phyloP scores from a whole-genome alignment of 2,113 vertebrate species.

The Limanda limanda region DNA sequence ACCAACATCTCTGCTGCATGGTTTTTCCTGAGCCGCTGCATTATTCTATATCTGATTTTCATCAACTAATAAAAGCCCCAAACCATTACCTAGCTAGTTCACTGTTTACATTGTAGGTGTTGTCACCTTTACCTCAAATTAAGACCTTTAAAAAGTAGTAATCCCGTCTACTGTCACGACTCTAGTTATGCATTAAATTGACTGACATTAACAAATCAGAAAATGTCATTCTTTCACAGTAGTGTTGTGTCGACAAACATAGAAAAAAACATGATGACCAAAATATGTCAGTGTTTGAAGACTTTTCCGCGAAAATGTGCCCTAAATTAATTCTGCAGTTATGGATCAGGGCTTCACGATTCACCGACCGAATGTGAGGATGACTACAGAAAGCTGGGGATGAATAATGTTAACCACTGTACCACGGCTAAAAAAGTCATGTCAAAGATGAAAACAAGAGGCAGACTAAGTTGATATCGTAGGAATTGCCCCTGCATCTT shows the following conservation, averaged over 20 bases:
- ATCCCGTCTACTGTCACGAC: neutral
- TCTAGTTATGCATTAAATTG: neutral
- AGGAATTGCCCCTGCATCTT: neutral
- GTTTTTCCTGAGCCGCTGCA: conserved; percentile 40
- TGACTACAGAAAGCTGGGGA: conserved; percentile 36
- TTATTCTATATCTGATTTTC: neutral
- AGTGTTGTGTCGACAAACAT: too few relatives aligned
- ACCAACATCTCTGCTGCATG: conserved; percentile 82
- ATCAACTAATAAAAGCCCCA: conserved; percentile 26
- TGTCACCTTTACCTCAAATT: neutral
- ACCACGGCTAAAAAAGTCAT: neutral
- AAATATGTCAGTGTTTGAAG: neutral
- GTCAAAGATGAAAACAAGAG: neutral
- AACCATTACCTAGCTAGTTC: conserved; percentile 11
- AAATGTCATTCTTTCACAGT: too few relatives aligned
- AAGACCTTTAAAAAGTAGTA: neutral
- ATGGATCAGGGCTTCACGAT: conserved; percentile 14
- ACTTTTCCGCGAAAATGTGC: neutral
- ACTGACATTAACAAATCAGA: too few relatives aligned
- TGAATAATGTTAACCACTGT: conserved; percentile 17
- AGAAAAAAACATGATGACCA: neutral
- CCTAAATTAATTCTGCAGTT: neutral
- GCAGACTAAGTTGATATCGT: neutral
- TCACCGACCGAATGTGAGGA: conserved; percentile 24
- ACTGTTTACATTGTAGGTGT: neutral